These are phyloP conservation scores for Microtus pennsylvanicus DNA, from an alignment of 2,113 vertebrate species.

Conservation along the genomic window DNA sequence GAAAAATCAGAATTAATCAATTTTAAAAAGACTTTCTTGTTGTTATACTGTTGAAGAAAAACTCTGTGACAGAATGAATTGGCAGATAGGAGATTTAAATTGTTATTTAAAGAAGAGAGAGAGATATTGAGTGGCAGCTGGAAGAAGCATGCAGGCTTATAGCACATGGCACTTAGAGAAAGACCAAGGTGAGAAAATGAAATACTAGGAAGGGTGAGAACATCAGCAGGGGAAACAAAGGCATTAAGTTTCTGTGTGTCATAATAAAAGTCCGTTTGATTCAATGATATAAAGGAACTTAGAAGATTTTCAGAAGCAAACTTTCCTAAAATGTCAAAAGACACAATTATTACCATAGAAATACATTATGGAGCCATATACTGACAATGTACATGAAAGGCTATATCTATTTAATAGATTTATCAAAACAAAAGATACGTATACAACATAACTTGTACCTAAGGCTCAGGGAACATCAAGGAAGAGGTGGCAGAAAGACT, in stretches of 20 bases:
- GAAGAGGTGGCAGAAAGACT: neutral
- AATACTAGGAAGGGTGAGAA: neutral
- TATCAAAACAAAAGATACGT: neutral
- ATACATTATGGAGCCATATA: neutral
- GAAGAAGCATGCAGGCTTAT: neutral
- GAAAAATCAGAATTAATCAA: neutral
- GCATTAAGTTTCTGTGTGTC: neutral
- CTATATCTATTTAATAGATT: neutral
- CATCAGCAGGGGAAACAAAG: neutral
- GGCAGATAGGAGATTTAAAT: neutral
- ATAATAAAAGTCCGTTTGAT: neutral
- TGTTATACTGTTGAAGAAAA: neutral
- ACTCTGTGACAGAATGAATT: neutral
- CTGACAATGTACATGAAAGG: neutral
- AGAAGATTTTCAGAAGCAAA: neutral
- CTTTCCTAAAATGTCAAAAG: neutral
- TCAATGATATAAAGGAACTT: neutral
- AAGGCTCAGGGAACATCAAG: neutral
- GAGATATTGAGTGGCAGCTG: neutral
- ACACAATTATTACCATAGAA: neutral
- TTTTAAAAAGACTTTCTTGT: neutral
- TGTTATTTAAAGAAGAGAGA: neutral
- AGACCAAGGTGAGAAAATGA: neutral
- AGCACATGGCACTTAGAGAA: neutral
- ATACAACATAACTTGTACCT: neutral